A percentile compares a stretch with the other conserved stretches of the same genome.
phyloP scores from a whole-genome alignment of 2,797 vertebrate genomes.

The Typhlichthys eigenmanni region DNA sequence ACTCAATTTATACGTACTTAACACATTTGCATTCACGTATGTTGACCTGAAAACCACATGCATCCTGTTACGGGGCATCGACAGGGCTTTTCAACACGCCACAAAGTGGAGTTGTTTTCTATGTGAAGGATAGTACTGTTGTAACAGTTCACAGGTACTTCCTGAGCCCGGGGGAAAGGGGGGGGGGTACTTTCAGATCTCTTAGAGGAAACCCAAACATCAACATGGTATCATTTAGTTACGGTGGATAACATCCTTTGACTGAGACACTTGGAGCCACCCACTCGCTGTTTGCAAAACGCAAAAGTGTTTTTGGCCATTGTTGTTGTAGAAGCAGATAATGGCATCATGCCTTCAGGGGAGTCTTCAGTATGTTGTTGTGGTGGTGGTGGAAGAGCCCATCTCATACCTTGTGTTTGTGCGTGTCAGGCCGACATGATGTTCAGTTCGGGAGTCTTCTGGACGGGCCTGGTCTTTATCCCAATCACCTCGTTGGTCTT shows the following conservation, averaged over 20 bases:
- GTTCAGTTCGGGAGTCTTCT: slow-evolving; percentile 94
- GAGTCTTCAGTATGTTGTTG: slow-evolving; percentile 23
- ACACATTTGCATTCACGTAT: too few species aligned
- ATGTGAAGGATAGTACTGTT: slow-evolving; percentile 51
- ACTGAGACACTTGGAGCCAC: slow-evolving; percentile 32
- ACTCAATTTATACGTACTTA: too few species aligned
- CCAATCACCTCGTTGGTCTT: slow-evolving; percentile 91
- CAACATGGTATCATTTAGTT: slow-evolving; percentile 62
- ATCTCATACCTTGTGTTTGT: slow-evolving; percentile 34
- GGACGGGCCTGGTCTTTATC: slow-evolving; percentile 94
- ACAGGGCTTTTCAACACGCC: slow-evolving; percentile 39
- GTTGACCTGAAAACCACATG: slow-evolving; percentile 5
- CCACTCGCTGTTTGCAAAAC: slow-evolving; percentile 51
- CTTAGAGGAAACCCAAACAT: slow-evolving; percentile 38
- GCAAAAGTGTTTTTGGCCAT: slow-evolving; percentile 45
- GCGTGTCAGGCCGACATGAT: slow-evolving; percentile 88
- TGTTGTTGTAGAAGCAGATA: slow-evolving; percentile 42
- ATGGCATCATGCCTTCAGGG: slow-evolving; percentile 36
- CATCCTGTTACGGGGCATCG: slow-evolving; percentile 15
- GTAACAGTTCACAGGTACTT: slow-evolving; percentile 53
- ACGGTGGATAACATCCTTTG: slow-evolving; percentile 45
- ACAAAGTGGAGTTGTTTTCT: slow-evolving; percentile 37
- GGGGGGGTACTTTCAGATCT: background rate
- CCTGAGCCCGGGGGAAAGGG: slow-evolving; percentile 37
- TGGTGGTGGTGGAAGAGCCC: slow-evolving; percentile 33